These are phyloP conservation scores for Hormiphora californensis DNA, from an alignment of 37 sponge, comb jelly and placozoan genomes.

Conservation along the genomic window DNA sequence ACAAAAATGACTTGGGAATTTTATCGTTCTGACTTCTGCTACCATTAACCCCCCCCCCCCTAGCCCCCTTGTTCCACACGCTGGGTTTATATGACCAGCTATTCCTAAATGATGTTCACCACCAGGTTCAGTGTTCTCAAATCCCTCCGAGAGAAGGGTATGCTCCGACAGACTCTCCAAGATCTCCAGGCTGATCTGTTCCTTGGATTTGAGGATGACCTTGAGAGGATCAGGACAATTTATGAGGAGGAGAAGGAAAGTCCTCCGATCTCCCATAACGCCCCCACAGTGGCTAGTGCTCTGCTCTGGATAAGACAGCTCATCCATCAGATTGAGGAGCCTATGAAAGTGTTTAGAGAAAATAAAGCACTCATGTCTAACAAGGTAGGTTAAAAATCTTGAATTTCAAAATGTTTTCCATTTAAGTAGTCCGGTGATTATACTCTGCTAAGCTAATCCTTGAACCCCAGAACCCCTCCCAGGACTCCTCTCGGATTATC, in stretches of 20 bases:
- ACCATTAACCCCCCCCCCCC: too few relatives aligned
- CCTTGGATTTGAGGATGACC: constrained; percentile 57
- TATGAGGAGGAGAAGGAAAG: constrained; percentile 77
- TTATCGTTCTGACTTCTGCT: too few relatives aligned
- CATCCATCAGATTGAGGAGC: constrained; percentile 64
- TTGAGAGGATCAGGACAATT: constrained; percentile 62
- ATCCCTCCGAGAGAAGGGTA: neutral
- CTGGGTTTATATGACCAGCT: too few relatives aligned
- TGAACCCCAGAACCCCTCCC: neutral
- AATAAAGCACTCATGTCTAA: constrained; percentile 62
- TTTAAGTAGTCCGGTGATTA: neutral
- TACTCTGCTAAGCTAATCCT: neutral
- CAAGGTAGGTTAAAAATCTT: constrained; percentile 56
- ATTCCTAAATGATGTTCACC: too few relatives aligned
- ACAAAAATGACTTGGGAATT: too few relatives aligned
- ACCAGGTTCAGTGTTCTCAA: constrained; percentile 15
- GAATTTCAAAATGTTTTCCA: neutral
- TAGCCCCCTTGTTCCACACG: too few relatives aligned
- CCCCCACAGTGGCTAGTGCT: constrained; percentile 66
- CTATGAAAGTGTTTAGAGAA: constrained; percentile 74
- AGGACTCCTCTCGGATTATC: constrained; percentile 66
- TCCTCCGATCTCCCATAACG: constrained; percentile 58
- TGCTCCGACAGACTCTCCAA: neutral
- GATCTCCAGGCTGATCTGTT: constrained; percentile 52
- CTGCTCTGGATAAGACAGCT: constrained; percentile 72